These are phyloP conservation scores for Myotis brandtii DNA, from an alignment of 2,113 vertebrate genomes.

Conservation along the genomic window DNA sequence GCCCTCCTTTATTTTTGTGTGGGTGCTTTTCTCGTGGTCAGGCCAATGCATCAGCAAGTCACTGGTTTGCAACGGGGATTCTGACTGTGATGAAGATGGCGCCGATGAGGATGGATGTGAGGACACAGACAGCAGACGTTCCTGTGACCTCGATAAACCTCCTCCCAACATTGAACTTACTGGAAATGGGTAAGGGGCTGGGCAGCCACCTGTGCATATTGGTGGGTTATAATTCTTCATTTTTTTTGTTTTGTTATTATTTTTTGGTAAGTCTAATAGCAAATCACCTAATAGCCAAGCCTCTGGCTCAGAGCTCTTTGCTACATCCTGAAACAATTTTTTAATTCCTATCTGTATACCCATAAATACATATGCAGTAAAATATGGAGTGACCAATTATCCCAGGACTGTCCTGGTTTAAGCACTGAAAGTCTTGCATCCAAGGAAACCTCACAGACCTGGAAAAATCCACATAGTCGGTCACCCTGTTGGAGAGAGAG, in stretches of 20 bases:
- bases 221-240: background rate
- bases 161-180: conserved; percentile 90
- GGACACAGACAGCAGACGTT: conserved; percentile 53
- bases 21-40: conserved; percentile 72
- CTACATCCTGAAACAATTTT: background rate
- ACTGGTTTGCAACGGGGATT: conserved; percentile 93
- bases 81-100: conserved; percentile 93
- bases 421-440: background rate
- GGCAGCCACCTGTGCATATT: background rate
- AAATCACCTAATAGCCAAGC: background rate
- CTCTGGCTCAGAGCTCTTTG: conserved; percentile 35
- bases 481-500: background rate
- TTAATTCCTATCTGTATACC: background rate
- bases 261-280: background rate
- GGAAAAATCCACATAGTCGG: background rate
- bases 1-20: background rate
- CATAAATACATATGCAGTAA: background rate
- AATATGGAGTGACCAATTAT: background rate
- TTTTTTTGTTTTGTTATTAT: conserved; percentile 18
- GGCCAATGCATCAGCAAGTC: conserved; percentile 91
- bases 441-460: background rate
- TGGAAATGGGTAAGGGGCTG: conserved; percentile 89
- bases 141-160: conserved; percentile 87
- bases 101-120: conserved; percentile 90
- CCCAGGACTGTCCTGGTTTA: background rate